A percentile compares a stretch with the other conserved stretches of the same genome.
phyloP scores from a whole-genome alignment of 2,113 vertebrate species.

The Apodemus sylvaticus region DNA sequence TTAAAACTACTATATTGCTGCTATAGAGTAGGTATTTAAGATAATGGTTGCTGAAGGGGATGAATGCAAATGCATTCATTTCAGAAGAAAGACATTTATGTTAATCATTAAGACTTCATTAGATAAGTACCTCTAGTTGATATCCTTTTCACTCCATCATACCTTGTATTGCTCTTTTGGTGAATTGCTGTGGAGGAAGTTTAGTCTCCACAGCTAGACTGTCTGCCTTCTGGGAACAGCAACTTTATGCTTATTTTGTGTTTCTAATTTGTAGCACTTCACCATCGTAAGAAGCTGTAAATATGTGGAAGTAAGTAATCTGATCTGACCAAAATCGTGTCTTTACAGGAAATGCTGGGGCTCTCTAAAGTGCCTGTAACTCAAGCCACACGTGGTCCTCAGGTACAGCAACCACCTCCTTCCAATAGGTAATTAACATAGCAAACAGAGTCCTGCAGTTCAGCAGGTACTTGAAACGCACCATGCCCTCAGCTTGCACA shows the following conservation, averaged over 20 bases:
- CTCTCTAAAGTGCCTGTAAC: slow-evolving; percentile 92
- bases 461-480: slow-evolving; percentile 1
- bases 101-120: slow-evolving; percentile 24
- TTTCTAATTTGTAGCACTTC: neutral
- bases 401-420: slow-evolving; percentile 91
- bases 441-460: slow-evolving; percentile 39
- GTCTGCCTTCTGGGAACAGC: slow-evolving; percentile 45
- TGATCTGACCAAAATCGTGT: slow-evolving; percentile 40
- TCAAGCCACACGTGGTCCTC: slow-evolving; percentile 91
- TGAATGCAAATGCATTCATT: too few species aligned
- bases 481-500: neutral
- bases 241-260: slow-evolving; percentile 35
- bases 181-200: neutral
- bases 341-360: slow-evolving; percentile 94
- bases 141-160: neutral
- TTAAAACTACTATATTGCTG: neutral
- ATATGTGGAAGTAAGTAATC: slow-evolving; percentile 45
- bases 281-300: neutral
- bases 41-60: neutral
- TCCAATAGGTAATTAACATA: slow-evolving; percentile 92
- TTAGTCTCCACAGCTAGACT: neutral
- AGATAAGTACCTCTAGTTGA: neutral
- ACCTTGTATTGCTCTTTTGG: neutral
- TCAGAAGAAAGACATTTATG: neutral
- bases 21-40: neutral